These are phyloP conservation scores for Xanthorhoe spadicearia DNA, from an alignment of 2,888 invertebrate genomes.

Conservation along the genomic window DNA sequence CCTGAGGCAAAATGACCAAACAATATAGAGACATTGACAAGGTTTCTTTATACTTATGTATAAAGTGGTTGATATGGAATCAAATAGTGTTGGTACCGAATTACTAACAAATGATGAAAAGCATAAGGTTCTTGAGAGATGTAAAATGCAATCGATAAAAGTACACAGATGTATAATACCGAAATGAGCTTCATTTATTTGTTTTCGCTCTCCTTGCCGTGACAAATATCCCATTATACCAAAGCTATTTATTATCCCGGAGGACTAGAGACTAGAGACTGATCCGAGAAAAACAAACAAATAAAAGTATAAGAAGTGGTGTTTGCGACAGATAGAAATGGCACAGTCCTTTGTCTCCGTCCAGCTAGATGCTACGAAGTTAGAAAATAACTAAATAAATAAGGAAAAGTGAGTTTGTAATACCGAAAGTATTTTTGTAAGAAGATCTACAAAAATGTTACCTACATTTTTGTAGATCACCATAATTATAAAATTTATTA, in stretches of 20 bases:
- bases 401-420: too few relatives aligned
- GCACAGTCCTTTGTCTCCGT: constrained; percentile 25
- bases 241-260: constrained; percentile 22
- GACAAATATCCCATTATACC: constrained; percentile 21
- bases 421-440: too few relatives aligned
- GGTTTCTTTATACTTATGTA: background rate
- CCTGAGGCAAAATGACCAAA: constrained; percentile 5
- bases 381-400: constrained; percentile 5
- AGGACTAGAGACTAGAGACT: constrained; percentile 1
- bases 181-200: constrained; percentile 8
- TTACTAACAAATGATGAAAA: too few relatives aligned
- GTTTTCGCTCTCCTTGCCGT: constrained; percentile 14
- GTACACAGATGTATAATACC: background rate
- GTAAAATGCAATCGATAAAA: too few relatives aligned
- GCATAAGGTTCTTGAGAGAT: too few relatives aligned
- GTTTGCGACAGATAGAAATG: constrained; percentile 41
- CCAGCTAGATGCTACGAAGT: constrained; percentile 18
- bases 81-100: too few relatives aligned
- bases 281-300: constrained; percentile 50
- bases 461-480: too few relatives aligned
- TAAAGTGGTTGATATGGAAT: background rate
- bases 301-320: constrained; percentile 42
- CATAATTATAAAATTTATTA: background rate
- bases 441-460: too few relatives aligned
- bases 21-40: background rate